These are phyloP conservation scores for Electrona antarctica DNA, from an alignment of 2,113 vertebrate species.

Conservation along the genomic window DNA sequence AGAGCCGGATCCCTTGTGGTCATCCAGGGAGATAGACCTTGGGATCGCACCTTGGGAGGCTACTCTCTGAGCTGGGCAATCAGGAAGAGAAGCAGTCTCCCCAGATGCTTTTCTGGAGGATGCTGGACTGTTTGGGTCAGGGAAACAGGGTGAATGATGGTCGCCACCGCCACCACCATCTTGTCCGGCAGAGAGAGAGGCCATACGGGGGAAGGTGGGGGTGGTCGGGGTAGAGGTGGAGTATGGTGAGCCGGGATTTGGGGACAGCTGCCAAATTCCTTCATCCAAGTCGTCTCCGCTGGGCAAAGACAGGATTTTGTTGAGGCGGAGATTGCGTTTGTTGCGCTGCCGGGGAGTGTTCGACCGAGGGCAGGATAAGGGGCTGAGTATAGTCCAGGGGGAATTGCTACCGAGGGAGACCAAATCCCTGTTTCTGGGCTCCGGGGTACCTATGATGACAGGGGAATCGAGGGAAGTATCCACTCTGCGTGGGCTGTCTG, in stretches of 20 bases:
- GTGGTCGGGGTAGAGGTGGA: conserved; percentile 11
- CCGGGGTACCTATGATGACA: conserved; percentile 35
- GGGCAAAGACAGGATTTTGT: conserved; percentile 21
- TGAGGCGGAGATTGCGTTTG: conserved; percentile 10
- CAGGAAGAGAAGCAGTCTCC: conserved; percentile 42
- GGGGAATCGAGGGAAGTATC: conserved; percentile 42
- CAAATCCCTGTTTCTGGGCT: conserved; percentile 53
- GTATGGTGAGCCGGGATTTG: not conserved
- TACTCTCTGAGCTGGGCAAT: conserved; percentile 35
- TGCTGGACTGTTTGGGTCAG: not conserved
- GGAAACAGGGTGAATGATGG: no score
- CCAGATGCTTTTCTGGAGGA: not conserved
- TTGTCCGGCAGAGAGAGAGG: not conserved
- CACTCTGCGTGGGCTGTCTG: not conserved
- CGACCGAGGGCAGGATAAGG: conserved; percentile 41
- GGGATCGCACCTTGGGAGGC: conserved; percentile 7
- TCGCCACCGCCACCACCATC: not conserved
- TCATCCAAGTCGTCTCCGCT: conserved; percentile 47
- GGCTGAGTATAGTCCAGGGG: conserved; percentile 79
- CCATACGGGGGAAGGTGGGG: not conserved
- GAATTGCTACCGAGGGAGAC: conserved; percentile 43
- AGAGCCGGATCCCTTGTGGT: conserved; percentile 38
- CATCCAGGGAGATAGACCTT: conserved; percentile 62
- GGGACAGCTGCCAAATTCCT: conserved; percentile 52
- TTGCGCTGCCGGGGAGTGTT: not conserved